Conservation (phyloP, 2,888 invertebrate genomes). For the Campoplex capitator region DNA sequence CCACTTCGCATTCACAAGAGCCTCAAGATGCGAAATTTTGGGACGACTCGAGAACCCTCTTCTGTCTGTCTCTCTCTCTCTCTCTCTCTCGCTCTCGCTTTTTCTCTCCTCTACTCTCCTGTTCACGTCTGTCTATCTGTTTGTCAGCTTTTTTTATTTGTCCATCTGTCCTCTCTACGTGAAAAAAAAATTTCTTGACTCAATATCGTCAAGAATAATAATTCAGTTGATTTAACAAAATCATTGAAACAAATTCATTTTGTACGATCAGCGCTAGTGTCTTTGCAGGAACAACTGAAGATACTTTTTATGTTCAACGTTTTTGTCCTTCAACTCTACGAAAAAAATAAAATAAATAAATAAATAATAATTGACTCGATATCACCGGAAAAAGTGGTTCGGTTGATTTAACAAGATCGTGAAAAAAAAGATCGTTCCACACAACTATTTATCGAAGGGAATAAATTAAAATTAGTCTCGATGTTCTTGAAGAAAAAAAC, state of each 20-base stretch:
- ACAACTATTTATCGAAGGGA: background rate
- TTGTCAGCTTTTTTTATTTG: background rate
- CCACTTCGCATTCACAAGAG: slow-evolving; percentile 74
- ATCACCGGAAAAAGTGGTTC: background rate
- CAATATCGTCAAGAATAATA: background rate
- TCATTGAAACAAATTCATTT: background rate
- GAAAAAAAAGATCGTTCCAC: too few species aligned
- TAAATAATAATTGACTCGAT: background rate
- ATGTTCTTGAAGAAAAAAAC: background rate
- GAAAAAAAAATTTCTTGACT: background rate
- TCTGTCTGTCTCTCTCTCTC: slow-evolving; percentile 4
- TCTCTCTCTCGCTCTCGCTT: slow-evolving; percentile 13
- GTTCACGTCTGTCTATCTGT: background rate
- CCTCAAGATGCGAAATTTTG: slow-evolving; percentile 61
- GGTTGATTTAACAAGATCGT: background rate
- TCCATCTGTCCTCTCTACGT: background rate
- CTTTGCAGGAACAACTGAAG: background rate
- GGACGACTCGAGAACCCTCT: slow-evolving; percentile 55
- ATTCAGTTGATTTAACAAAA: background rate
- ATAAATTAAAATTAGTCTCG: background rate
- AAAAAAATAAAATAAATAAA: background rate
- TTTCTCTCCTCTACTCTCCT: background rate
- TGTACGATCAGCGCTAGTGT: background rate
- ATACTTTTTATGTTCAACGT: background rate
- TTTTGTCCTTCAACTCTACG: background rate